A percentile compares a stretch with the other conserved stretches of the same genome.
phyloP scores from a whole-genome alignment of 2,797 vertebrate species.

The Bradypodion ventrale region DNA sequence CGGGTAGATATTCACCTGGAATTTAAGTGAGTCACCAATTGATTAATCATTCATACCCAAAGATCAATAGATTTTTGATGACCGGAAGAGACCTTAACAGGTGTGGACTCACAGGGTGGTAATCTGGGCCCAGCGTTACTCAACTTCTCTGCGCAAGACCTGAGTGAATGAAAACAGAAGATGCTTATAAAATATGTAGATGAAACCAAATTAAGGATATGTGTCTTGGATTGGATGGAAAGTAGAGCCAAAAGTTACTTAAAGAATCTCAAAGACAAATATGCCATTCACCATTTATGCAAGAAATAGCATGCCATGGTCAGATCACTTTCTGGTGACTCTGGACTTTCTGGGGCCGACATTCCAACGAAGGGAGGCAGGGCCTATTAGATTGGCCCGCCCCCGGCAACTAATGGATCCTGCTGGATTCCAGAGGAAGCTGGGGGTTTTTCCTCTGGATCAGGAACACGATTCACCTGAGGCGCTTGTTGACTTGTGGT shows the following conservation, averaged over 20 bases:
- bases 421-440: too few species aligned
- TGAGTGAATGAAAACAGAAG: not conserved
- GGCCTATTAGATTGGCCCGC: too few species aligned
- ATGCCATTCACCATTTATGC: not conserved
- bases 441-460: too few species aligned
- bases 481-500: too few species aligned
- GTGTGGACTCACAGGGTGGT: not conserved
- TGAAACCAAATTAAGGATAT: not conserved
- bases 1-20: too few species aligned
- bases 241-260: not conserved
- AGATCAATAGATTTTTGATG: not conserved
- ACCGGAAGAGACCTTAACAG: not conserved
- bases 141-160: not conserved
- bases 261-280: not conserved
- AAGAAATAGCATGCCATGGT: too few species aligned
- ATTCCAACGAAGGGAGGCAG: too few species aligned
- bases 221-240: not conserved
- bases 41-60: not conserved
- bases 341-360: too few species aligned
- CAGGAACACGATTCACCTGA: too few species aligned
- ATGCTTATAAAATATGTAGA: not conserved
- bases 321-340: too few species aligned
- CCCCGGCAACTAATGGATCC: too few species aligned
- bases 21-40: too few species aligned
- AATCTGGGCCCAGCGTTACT: not conserved